A percentile compares a stretch with the other conserved stretches of the same genome.
Evolutionary conservation across 2,888 invertebrate species (phyloP).

Genomic region (Pantelozetes paolii): DNA sequence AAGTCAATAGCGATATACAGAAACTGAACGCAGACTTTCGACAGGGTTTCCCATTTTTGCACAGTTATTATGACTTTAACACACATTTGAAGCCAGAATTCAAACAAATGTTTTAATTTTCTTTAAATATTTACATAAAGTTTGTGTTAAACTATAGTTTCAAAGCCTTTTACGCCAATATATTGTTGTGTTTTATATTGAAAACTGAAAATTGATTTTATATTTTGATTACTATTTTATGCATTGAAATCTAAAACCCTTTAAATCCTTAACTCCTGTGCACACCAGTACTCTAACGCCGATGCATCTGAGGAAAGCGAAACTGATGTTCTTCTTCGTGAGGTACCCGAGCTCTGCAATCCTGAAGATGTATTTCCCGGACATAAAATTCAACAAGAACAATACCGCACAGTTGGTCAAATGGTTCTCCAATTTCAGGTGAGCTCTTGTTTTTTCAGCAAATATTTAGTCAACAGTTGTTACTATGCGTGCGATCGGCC

Average conservation of each 20-base stretch:
- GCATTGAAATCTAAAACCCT: background rate
- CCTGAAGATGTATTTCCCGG: conserved; percentile 99
- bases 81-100: background rate
- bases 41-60: background rate
- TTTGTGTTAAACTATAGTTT: no score
- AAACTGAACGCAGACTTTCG: background rate
- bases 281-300: conserved; percentile 90
- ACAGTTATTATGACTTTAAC: background rate
- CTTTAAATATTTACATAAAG: no score
- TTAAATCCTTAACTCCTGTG: conserved; percentile 65
- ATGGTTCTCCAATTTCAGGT: conserved; percentile 99
- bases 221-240: background rate
- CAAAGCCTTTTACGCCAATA: no score
- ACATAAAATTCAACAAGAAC: conserved; percentile 99
- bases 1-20: background rate
- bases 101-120: no score
- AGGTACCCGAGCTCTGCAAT: conserved; percentile 98
- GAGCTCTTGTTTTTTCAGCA: conserved; percentile 55
- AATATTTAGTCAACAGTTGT: background rate
- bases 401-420: conserved; percentile 99
- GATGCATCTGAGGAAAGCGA: conserved; percentile 99
- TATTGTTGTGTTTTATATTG: no score
- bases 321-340: conserved; percentile 99
- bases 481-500: background rate
- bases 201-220: no score